Evolutionary conservation across 2,797 vertebrate species (phyloP).

Genomic region (Peromyscus attwateri): DNA sequence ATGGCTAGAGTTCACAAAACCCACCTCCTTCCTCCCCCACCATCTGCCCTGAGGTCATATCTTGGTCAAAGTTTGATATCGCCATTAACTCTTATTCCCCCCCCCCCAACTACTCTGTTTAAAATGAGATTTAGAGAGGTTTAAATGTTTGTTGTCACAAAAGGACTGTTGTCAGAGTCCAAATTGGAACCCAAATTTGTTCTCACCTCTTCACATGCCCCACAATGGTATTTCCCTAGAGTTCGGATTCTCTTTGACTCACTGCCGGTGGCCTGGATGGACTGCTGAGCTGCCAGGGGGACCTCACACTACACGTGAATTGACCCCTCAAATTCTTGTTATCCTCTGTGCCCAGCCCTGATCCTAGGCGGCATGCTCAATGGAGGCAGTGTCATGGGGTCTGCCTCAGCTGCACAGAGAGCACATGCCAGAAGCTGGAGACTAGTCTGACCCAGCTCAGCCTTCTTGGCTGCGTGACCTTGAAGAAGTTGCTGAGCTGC

Average conservation of each 20-base stretch:
- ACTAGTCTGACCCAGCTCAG: background rate
- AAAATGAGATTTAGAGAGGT: background rate
- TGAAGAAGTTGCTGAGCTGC: background rate
- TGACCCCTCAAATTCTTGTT: background rate
- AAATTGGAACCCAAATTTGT: background rate
- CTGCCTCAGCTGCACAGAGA: background rate
- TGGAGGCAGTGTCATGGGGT: too few species aligned
- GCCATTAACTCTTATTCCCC: background rate
- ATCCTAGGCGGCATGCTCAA: background rate
- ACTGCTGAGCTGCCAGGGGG: background rate
- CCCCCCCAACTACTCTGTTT: background rate
- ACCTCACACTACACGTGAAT: background rate
- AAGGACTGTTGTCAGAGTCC: background rate
- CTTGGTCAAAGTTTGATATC: background rate
- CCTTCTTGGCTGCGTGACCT: background rate
- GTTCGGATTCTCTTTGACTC: background rate
- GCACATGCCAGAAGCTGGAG: background rate
- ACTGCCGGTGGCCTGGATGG: background rate
- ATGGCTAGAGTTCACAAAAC: background rate
- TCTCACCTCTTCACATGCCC: background rate
- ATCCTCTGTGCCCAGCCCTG: background rate
- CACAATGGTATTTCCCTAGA: background rate
- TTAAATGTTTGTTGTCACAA: background rate
- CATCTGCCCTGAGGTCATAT: background rate
- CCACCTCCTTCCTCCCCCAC: too few species aligned